Percentiles rank a stretch among this genome's conserved stretches.
These are phyloP conservation scores for Drosophila quinaria DNA, from an alignment of 2,888 invertebrate species.

Conservation along the genomic window DNA sequence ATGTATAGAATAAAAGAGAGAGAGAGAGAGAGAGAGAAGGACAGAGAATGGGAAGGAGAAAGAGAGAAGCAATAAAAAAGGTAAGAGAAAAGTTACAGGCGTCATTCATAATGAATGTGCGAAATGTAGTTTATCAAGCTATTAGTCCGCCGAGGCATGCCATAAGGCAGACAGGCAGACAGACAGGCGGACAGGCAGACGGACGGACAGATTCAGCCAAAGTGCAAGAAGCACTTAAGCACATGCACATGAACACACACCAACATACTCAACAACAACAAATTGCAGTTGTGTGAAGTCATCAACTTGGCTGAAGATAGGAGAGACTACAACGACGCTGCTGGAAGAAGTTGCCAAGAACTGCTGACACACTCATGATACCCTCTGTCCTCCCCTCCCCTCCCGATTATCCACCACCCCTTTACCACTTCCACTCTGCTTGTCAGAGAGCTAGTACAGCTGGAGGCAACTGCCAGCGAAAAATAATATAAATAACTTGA, in stretches of 20 bases:
- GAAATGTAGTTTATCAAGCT: slow-evolving; percentile 73
- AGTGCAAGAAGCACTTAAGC: slow-evolving; percentile 69
- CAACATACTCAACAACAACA: slow-evolving; percentile 26
- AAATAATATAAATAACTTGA: slow-evolving; percentile 62
- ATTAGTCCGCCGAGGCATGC: slow-evolving; percentile 59
- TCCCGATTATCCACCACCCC: not conserved
- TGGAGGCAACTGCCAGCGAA: slow-evolving; percentile 38
- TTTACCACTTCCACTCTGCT: not conserved
- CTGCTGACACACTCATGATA: slow-evolving; percentile 3
- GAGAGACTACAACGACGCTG: slow-evolving; percentile 20
- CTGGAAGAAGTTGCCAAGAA: slow-evolving; percentile 36
- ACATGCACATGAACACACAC: slow-evolving; percentile 8
- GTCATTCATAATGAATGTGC: slow-evolving; percentile 63
- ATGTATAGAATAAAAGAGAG: too few relatives aligned
- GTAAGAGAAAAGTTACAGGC: slow-evolving; percentile 15
- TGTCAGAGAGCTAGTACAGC: slow-evolving; percentile 11
- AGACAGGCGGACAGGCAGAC: slow-evolving; percentile 7
- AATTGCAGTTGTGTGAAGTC: slow-evolving; percentile 52
- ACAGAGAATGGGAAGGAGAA: too few relatives aligned
- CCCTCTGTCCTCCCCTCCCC: not conserved
- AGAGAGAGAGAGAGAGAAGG: not conserved
- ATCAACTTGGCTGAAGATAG: slow-evolving; percentile 58
- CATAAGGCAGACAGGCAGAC: slow-evolving; percentile 14
- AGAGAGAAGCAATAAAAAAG: not conserved
- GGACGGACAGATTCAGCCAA: slow-evolving; percentile 39